phyloP scores from a whole-genome alignment of 2,888 invertebrate species.

The Ischnura elegans region DNA sequence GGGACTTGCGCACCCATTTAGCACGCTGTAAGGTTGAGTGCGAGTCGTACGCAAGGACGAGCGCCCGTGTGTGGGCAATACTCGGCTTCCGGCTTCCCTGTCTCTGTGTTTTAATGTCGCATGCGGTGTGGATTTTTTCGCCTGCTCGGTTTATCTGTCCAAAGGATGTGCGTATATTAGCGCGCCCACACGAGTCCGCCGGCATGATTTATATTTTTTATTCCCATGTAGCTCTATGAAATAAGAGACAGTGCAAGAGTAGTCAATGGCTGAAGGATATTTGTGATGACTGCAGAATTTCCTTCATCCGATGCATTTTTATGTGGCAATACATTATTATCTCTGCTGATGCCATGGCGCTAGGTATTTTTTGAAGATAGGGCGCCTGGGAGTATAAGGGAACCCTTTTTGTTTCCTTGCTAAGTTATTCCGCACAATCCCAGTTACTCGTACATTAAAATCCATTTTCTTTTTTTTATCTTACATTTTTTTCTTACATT shows the following conservation, averaged over 20 bases:
- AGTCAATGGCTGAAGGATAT: not conserved
- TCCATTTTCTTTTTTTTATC: no score
- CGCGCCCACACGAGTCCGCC: not conserved
- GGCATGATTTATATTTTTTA: not conserved
- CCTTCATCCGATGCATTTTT: no score
- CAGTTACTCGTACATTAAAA: no score
- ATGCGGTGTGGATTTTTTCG: not conserved
- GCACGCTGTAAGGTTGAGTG: not conserved
- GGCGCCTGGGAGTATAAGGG: no score
- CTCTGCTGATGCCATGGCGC: slow-evolving; percentile 7
- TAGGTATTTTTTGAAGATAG: no score
- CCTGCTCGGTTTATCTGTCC: no score
- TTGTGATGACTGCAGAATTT: slow-evolving; percentile 16
- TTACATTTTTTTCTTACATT: no score
- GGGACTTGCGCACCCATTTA: slow-evolving; percentile 18
- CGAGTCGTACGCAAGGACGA: not conserved
- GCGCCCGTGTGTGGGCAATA: no score
- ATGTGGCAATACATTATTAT: not conserved
- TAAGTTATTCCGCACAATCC: no score
- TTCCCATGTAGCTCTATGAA: not conserved
- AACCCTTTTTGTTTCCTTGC: no score
- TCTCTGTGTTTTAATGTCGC: not conserved
- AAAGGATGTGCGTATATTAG: not conserved
- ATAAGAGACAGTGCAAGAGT: not conserved
- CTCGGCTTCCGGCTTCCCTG: not conserved